A percentile compares a stretch with the other conserved stretches of the same genome.
Evolutionary conservation across 2,888 invertebrate species (phyloP).

Genomic region (Pomacea canaliculata): DNA sequence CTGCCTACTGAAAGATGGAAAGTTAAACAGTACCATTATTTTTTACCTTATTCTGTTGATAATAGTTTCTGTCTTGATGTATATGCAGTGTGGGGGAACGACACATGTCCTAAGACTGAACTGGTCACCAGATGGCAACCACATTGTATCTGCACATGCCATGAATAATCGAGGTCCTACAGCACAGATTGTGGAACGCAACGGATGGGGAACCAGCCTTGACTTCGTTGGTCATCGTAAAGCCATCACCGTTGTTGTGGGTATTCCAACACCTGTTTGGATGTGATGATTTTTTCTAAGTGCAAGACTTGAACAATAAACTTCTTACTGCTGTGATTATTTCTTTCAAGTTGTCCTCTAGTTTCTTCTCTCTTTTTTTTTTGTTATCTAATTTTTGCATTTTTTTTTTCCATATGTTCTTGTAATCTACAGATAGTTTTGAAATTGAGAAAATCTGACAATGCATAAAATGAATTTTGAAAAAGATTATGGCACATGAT

Average conservation of each 20-base stretch:
- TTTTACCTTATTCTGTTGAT: too few relatives aligned
- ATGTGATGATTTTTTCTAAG: not conserved
- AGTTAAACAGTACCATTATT: too few relatives aligned
- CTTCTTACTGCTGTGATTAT: not conserved
- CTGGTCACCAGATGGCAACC: constrained; percentile 98
- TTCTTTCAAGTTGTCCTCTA: too few relatives aligned
- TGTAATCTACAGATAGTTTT: not conserved
- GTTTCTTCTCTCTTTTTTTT: too few relatives aligned
- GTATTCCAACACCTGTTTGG: constrained; percentile 16
- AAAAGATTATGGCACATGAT: too few relatives aligned
- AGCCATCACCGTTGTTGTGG: constrained; percentile 90
- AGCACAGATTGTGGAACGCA: constrained; percentile 89
- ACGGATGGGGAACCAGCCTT: constrained; percentile 89
- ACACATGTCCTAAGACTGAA: constrained; percentile 92
- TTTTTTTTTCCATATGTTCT: not conserved
- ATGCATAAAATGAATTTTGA: too few relatives aligned
- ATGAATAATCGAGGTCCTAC: constrained; percentile 99
- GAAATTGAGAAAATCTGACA: too few relatives aligned
- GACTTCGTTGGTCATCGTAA: constrained; percentile 99
- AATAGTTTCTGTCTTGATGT: too few relatives aligned
- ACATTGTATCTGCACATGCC: constrained; percentile 96
- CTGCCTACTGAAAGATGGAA: too few relatives aligned
- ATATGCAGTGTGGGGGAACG: constrained; percentile 77
- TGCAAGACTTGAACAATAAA: not conserved
- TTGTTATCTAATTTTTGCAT: too few relatives aligned